Conservation (phyloP, 1,140 invertebrate genomes). For the Metopolophium dirhodum region DNA sequence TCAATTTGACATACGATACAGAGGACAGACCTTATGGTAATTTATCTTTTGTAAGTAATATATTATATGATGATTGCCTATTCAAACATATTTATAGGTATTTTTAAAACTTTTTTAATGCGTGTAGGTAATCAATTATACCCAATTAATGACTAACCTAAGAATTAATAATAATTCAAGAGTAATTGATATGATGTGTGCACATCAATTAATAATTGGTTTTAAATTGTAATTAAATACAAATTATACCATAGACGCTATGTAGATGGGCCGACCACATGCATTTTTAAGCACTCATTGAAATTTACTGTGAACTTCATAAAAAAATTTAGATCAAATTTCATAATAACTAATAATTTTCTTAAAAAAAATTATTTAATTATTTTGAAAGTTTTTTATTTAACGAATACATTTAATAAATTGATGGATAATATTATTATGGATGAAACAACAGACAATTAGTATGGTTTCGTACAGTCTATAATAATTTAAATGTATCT, state of each 20-base stretch:
- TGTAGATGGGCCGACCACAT: too few species aligned
- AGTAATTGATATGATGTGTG: background rate
- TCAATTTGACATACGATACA: background rate
- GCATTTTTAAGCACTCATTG: too few species aligned
- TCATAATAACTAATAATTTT: too few species aligned
- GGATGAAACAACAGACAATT: too few species aligned
- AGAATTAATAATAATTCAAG: background rate
- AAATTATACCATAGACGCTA: background rate
- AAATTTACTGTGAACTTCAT: too few species aligned
- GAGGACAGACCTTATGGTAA: background rate
- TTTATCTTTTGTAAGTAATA: background rate
- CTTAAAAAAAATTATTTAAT: too few species aligned
- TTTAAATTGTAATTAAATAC: background rate
- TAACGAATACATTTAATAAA: too few species aligned
- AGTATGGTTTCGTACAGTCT: too few species aligned
- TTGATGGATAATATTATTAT: too few species aligned
- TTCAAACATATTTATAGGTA: background rate
- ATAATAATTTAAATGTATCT: too few species aligned
- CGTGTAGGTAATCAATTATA: background rate
- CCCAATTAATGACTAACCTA: background rate
- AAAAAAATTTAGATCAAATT: too few species aligned
- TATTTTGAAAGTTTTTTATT: too few species aligned
- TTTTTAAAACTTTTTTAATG: background rate
- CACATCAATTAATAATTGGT: background rate
- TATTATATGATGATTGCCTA: background rate